A percentile compares a stretch with the other conserved stretches of the same genome.
These are phyloP conservation scores for Catostomus latipinnis DNA, from an alignment of 2,797 vertebrate species.

Conservation along the genomic window DNA sequence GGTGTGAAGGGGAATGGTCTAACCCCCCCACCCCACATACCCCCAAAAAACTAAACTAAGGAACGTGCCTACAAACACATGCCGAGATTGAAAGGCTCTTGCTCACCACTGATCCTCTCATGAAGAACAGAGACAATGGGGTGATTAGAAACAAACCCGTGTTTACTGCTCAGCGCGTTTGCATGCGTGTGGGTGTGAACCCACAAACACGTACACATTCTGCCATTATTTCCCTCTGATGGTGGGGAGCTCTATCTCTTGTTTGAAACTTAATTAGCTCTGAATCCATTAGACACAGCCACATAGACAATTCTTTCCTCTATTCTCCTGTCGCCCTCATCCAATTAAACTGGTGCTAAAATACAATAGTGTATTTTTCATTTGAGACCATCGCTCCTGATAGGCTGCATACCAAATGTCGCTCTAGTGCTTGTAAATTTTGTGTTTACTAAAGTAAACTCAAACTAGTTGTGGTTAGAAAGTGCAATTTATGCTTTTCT, in stretches of 20 bases:
- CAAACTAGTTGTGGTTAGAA: background rate
- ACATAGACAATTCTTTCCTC: conserved; percentile 44
- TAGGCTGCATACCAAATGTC: conserved; percentile 13
- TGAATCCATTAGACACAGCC: conserved; percentile 60
- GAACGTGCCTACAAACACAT: conserved; percentile 6
- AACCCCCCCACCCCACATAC: background rate
- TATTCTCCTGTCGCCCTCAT: conserved; percentile 48
- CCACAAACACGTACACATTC: conserved; percentile 18
- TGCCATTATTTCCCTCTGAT: conserved; percentile 38
- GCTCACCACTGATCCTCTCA: conserved; percentile 74
- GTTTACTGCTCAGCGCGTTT: conserved; percentile 63
- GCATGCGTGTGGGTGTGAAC: conserved; percentile 30
- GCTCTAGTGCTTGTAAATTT: conserved; percentile 24
- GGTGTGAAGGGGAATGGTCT: background rate
- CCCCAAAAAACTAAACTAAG: conserved; percentile 15
- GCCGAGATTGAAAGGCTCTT: conserved; percentile 62
- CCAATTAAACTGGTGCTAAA: conserved; percentile 52
- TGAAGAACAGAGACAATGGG: conserved; percentile 78
- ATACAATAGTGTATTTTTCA: conserved; percentile 44
- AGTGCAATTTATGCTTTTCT: no score
- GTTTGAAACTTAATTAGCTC: conserved; percentile 61
- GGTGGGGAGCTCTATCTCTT: conserved; percentile 52
- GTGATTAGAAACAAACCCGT: conserved; percentile 76
- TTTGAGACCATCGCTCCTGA: conserved; percentile 27
- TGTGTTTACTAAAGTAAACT: background rate